Conservation (phyloP, 2,113 vertebrate species). For the Engraulis encrasicolus region DNA sequence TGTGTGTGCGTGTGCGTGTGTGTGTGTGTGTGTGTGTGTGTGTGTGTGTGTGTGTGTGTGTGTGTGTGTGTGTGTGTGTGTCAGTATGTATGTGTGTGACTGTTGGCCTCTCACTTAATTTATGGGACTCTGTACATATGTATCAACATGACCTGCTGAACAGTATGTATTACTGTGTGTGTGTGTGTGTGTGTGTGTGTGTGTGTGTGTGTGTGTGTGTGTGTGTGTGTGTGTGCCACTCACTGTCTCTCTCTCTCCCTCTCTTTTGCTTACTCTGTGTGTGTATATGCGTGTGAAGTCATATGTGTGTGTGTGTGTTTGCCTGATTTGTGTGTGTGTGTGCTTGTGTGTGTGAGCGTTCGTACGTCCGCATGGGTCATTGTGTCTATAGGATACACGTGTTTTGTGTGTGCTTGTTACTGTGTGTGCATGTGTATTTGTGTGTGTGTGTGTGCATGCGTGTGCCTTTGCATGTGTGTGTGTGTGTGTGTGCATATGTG, state of each 20-base stretch:
- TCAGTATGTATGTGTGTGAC: not conserved
- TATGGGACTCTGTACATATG: constrained; percentile 30
- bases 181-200: constrained; percentile 18
- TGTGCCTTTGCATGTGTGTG: not conserved
- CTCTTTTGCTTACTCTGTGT: too few relatives aligned
- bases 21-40: not conserved
- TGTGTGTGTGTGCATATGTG: not conserved
- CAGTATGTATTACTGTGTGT: too few relatives aligned
- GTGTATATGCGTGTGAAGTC: too few relatives aligned
- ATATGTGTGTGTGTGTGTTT: too few relatives aligned
- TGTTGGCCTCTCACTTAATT: not conserved
- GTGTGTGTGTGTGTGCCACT: constrained; percentile 48
- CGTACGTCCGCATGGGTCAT: too few relatives aligned
- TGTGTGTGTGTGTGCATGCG: too few relatives aligned
- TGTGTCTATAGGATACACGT: not conserved
- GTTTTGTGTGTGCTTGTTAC: not conserved
- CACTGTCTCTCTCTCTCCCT: too few relatives aligned
- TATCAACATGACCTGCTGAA: constrained; percentile 41
- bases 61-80: constrained; percentile 22
- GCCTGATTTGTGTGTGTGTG: too few relatives aligned
- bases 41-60: not conserved
- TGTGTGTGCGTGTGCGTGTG: not conserved
- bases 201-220: constrained; percentile 25
- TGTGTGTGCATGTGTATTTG: too few relatives aligned
- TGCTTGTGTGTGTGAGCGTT: too few relatives aligned